These are phyloP conservation scores for Apamea epomidion DNA, from an alignment of 2,888 invertebrate genomes.

Conservation along the genomic window DNA sequence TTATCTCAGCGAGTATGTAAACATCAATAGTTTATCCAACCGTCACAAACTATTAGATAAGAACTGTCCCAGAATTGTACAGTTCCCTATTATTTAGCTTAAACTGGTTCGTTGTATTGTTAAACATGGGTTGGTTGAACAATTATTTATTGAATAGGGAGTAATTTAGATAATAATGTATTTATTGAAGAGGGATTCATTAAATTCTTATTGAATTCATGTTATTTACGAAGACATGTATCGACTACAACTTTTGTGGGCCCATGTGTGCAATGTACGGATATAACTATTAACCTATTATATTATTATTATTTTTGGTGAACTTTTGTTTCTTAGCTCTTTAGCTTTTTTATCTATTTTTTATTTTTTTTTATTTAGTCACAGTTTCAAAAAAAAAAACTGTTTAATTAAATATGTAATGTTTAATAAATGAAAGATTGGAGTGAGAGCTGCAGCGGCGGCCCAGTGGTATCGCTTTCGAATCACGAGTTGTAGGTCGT, in stretches of 20 bases:
- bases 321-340: too few relatives aligned
- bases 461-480: too few relatives aligned
- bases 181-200: not conserved
- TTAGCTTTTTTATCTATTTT: too few relatives aligned
- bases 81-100: not conserved
- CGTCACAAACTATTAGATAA: slow-evolving; percentile 7
- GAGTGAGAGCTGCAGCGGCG: too few relatives aligned
- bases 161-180: not conserved
- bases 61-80: not conserved
- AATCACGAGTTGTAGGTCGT: too few relatives aligned
- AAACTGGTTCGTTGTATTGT: not conserved
- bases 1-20: not conserved
- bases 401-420: too few relatives aligned
- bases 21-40: slow-evolving; percentile 11
- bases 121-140: not conserved
- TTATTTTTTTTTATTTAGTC: too few relatives aligned
- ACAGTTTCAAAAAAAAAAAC: too few relatives aligned
- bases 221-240: not conserved
- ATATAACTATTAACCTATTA: too few relatives aligned
- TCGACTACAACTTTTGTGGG: not conserved
- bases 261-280: not conserved
- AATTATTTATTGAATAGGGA: not conserved
- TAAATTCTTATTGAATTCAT: not conserved
- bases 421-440: too few relatives aligned
- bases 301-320: too few relatives aligned